Evolutionary conservation across 2,888 invertebrate species (phyloP), one percentile per base, ranked within the genome.

Genomic region (Steinernema hermaphroditum): DNA sequence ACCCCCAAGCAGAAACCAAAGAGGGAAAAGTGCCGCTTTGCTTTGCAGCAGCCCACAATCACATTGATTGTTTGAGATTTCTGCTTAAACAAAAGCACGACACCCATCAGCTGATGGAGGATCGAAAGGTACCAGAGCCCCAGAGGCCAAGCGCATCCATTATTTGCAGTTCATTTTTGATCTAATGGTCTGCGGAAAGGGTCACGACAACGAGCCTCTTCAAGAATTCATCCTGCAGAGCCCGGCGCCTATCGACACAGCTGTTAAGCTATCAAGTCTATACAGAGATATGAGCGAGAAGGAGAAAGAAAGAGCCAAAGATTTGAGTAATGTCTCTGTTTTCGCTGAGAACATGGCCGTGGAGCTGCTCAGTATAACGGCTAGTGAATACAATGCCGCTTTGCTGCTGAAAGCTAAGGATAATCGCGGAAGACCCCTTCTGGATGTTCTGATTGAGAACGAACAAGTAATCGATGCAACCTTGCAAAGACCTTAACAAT

Each of bases 291-390:
- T 93, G 84, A 92, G 78, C 32, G 79, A 82, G 50, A 83, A 84
- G 62, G 85, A 84, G 71, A 84, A 98, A 89, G 98, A 98, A 89
- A 91, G 98, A 87, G 94, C 96, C 76, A 94, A 94, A 89, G 98
- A 98, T 89, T 90, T 98, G 80, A 92, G 94, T 84, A 92, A 93
- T 32, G 96, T 96, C 44, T 94, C 95, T 9, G 94, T 94, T 87
- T 95, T 94, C 88, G 96, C 96, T 87, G 97, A 98, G 89, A 91
- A 92, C 27, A 96, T 98, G 94, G 98, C 97, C 2, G 96, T 96
- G 0, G 97, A 98, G 86, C 88, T 98, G 74, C 88, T 97, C 75
- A 94, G 82, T 16, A 85, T 85, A 62, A 78, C 85, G 1, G 85
- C 84, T 22, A 75, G 80, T 37, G 85, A 86, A 68, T 86, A 96